Evolutionary conservation across 1,140 invertebrate species (phyloP).

Genomic region (Eriosoma lanigerum): DNA sequence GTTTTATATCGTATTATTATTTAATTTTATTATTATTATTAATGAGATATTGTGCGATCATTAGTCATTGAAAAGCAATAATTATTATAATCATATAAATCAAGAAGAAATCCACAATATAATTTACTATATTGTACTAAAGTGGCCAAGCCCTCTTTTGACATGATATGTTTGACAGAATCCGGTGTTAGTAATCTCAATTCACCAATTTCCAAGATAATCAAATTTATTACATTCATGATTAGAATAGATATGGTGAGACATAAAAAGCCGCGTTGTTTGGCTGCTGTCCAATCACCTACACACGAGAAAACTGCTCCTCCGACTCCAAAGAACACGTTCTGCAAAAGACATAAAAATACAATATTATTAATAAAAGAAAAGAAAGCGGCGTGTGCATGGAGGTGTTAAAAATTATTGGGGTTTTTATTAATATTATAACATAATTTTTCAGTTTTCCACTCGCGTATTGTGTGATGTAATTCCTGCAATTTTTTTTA

Average conservation of each 20-base stretch:
- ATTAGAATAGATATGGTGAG: slow-evolving; percentile 59
- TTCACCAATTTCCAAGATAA: slow-evolving; percentile 59
- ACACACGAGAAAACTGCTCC: slow-evolving; percentile 59
- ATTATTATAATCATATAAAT: no score
- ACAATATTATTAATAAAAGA: no score
- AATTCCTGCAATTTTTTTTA: neutral
- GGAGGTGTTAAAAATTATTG: no score
- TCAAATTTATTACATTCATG: slow-evolving; percentile 59
- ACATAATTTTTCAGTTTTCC: slow-evolving; percentile 54
- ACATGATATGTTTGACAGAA: slow-evolving; percentile 56
- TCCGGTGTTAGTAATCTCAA: slow-evolving; percentile 59
- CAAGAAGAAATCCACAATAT: no score
- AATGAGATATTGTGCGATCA: no score
- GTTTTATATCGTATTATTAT: no score
- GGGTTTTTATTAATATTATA: no score
- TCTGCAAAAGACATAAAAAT: slow-evolving; percentile 56
- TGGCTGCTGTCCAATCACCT: slow-evolving; percentile 57
- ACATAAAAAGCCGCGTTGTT: slow-evolving; percentile 60
- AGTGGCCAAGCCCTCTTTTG: slow-evolving; percentile 57
- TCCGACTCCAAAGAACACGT: slow-evolving; percentile 59
- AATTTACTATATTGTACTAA: slow-evolving; percentile 60
- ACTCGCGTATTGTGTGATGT: neutral
- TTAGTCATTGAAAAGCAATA: no score
- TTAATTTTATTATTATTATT: neutral
- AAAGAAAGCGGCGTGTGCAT: slow-evolving; percentile 60